Evolutionary conservation across 2,797 vertebrate genomes (phyloP), one percentile per base, ranked within the genome.

Genomic region (Phoebastria nigripes): DNA sequence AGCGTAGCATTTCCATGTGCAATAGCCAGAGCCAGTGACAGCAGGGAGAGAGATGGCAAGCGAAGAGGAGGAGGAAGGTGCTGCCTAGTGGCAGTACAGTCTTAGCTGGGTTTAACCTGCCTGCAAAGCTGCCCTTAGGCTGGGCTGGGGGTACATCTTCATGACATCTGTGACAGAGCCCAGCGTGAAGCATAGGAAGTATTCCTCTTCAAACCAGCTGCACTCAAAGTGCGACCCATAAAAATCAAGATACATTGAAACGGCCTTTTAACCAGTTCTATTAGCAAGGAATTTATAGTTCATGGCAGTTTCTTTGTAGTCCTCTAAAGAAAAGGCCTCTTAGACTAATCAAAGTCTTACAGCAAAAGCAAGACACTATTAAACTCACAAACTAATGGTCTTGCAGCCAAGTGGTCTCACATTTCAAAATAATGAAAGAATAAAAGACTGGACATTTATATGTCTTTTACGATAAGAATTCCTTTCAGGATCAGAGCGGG

Each of bases 401-500:
- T 76, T 55, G 35, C 49, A 73, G 52, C 13, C 58, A 76, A 76
- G 62, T 19, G 33, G 31, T 58, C 66, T 82, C 52, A 31, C 63
- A 87, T 72, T 96, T 89, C 61, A 89, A 94, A 92, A 51, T 62
- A 89, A 91, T 11, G 10, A 84, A 96, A 89, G 24, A 89, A 76
- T 84, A 88, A 65, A 44, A 89, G 46, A 69, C 7, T 8, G 49
- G 49, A 89, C 70, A 4, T 69, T 87, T 82, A 69, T 76, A 47
- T 65, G 31, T 29, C 26, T 87, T 89, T 76, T 82, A 84, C 58
- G 20, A 42, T 8, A 90, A 46, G n/a, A 76, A 76, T 65, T 92
- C 39, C 61, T 86, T 84, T 90, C 46, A 88, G 85, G 37, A 67
- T 55, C 54, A 87, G 46, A 83, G 65, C 2, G 2, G 21, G 37